A percentile compares a stretch with the other conserved stretches of the same genome.
phyloP scores from a whole-genome alignment of 2,113 vertebrate genomes.

The Grallaria varia region DNA sequence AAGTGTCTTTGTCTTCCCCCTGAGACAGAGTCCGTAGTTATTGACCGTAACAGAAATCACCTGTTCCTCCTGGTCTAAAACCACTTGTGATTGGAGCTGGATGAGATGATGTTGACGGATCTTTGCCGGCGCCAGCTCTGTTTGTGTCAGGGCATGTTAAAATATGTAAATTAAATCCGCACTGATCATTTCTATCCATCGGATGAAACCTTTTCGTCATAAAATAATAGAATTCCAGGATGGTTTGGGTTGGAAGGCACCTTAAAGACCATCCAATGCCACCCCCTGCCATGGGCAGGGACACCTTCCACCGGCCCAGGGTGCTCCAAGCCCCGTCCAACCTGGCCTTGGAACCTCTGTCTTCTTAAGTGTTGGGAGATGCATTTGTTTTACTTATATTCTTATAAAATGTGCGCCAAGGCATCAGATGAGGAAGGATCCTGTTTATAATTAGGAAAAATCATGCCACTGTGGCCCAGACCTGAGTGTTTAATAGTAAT shows the following conservation, averaged over 20 bases:
- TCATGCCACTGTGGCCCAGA: no score
- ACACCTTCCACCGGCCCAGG: fast-evolving
- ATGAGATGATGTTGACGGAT: slow-evolving; percentile 62
- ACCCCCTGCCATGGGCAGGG: neutral
- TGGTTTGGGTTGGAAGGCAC: neutral
- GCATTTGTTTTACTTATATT: no score
- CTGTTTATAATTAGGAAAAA: no score
- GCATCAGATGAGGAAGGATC: no score
- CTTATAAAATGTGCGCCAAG: no score
- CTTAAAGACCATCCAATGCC: fast-evolving
- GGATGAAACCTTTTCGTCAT: neutral
- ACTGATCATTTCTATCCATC: neutral
- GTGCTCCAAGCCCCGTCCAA: fast-evolving
- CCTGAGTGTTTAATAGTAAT: no score
- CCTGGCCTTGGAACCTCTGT: no score
- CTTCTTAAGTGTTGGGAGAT: no score
- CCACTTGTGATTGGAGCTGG: slow-evolving; percentile 55
- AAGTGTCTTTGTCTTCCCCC: no score
- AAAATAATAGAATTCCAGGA: neutral
- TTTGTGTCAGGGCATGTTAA: neutral
- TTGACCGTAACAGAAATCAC: slow-evolving; percentile 68
- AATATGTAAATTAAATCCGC: neutral
- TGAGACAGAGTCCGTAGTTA: no score
- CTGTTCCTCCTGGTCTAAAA: slow-evolving; percentile 55
- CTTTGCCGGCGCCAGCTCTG: slow-evolving; percentile 21